Percentiles rank a stretch among this genome's conserved stretches.
phyloP scores from a whole-genome alignment of 1,140 invertebrate species.

The Arion vulgaris region DNA sequence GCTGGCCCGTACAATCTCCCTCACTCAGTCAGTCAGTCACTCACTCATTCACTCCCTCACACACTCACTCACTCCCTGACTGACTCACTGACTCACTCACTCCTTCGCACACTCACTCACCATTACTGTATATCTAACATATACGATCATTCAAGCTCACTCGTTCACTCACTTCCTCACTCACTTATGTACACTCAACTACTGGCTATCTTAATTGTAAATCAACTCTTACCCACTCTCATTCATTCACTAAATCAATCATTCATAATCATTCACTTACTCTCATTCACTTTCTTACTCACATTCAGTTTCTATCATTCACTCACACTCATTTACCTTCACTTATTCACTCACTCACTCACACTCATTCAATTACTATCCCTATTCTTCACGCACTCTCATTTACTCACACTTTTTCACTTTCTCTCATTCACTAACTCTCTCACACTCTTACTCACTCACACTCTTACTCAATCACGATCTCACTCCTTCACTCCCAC shows the following conservation, averaged over 20 bases:
- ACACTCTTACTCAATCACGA: background rate
- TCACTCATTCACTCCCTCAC: background rate
- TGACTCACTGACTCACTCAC: background rate
- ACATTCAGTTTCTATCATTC: too few species aligned
- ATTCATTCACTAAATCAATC: too few species aligned
- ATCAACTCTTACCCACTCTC: too few species aligned
- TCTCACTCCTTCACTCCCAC: background rate
- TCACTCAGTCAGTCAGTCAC: background rate
- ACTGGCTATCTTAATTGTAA: too few species aligned
- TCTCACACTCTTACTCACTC: background rate
- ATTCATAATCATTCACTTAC: too few species aligned
- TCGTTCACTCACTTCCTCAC: background rate
- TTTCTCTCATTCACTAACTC: background rate
- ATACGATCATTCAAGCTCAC: background rate
- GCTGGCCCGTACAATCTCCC: too few species aligned
- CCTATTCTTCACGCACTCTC: background rate
- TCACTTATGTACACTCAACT: background rate
- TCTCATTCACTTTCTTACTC: too few species aligned
- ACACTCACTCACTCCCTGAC: background rate
- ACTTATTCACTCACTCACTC: background rate
- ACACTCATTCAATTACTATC: background rate
- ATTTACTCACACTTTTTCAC: background rate
- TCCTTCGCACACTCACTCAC: background rate
- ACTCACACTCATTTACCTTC: background rate
- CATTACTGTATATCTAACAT: background rate